phyloP scores from a whole-genome alignment of 2,797 vertebrate genomes.

The Menidia menidia region DNA sequence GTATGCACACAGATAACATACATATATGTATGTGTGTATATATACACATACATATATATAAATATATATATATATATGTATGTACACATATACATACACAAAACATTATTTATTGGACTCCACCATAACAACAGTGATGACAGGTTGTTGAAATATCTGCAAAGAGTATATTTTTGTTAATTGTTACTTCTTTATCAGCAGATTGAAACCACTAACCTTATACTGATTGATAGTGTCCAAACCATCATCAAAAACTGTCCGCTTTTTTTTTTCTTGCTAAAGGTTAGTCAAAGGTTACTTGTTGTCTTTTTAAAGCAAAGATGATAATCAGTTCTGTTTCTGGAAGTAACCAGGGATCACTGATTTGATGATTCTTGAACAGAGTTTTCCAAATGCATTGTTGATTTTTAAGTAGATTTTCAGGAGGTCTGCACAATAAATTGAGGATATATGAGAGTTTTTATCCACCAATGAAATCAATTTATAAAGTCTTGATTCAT shows the following conservation, averaged over 20 bases:
- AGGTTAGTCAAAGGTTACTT: not conserved
- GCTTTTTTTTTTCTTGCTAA: conserved; percentile 16
- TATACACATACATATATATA: conserved; percentile 10
- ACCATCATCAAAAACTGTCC: conserved; percentile 11
- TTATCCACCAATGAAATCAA: not conserved
- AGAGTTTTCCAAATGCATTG: not conserved
- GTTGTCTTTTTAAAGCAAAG: not conserved
- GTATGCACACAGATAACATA: conserved; percentile 4
- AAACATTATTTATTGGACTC: conserved; percentile 44
- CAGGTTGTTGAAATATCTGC: conserved; percentile 28
- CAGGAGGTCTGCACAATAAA: too few relatives aligned
- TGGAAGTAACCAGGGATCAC: not conserved
- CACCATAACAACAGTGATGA: conserved; percentile 28
- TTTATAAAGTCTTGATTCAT: not conserved
- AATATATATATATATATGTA: conserved; percentile 11
- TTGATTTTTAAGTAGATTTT: not conserved
- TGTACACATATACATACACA: conserved; percentile 14
- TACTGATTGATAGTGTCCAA: not conserved
- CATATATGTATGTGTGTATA: conserved; percentile 8
- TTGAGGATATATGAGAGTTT: not conserved
- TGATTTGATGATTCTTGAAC: not conserved
- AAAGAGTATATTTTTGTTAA: conserved; percentile 20
- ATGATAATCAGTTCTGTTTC: conserved; percentile 6
- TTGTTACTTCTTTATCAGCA: conserved; percentile 38
- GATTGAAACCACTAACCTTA: not conserved